Conservation (phyloP, 2,888 invertebrate genomes). For the Aelia acuminata region DNA sequence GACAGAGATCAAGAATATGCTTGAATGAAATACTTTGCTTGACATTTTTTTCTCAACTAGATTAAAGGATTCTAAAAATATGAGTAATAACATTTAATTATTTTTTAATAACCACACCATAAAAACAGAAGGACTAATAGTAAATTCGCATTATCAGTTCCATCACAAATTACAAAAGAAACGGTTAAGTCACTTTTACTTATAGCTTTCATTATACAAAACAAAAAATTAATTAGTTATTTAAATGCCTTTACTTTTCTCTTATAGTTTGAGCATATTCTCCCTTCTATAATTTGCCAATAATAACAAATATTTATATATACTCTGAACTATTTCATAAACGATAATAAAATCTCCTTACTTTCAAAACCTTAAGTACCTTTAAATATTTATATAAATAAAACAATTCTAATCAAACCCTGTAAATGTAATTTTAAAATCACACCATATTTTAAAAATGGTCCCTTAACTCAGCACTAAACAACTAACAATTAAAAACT, state of each 20-base stretch:
- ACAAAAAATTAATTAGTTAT: not conserved
- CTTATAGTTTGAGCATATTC: constrained; percentile 15
- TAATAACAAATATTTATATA: constrained; percentile 47
- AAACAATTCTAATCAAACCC: constrained; percentile 42
- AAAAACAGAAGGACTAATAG: not conserved
- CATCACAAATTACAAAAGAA: constrained; percentile 8
- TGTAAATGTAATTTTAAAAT: constrained; percentile 40
- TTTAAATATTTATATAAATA: constrained; percentile 43
- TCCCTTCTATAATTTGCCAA: constrained; percentile 9
- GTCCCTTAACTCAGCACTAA: constrained; percentile 43
- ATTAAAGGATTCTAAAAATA: not conserved
- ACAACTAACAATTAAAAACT: constrained; percentile 15
- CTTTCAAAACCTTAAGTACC: constrained; percentile 14
- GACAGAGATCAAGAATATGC: not conserved
- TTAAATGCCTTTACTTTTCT: not conserved
- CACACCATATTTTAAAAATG: constrained; percentile 45
- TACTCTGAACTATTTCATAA: constrained; percentile 13
- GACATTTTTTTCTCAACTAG: not conserved
- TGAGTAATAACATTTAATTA: not conserved
- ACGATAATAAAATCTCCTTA: constrained; percentile 31
- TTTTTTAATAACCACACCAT: not conserved
- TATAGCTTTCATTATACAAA: not conserved
- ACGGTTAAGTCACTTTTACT: not conserved
- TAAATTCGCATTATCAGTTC: not conserved
- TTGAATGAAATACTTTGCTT: too few relatives aligned